phyloP scores from a whole-genome alignment of 2,888 invertebrate species.

The Kuschelorhynchus macadamiae region DNA sequence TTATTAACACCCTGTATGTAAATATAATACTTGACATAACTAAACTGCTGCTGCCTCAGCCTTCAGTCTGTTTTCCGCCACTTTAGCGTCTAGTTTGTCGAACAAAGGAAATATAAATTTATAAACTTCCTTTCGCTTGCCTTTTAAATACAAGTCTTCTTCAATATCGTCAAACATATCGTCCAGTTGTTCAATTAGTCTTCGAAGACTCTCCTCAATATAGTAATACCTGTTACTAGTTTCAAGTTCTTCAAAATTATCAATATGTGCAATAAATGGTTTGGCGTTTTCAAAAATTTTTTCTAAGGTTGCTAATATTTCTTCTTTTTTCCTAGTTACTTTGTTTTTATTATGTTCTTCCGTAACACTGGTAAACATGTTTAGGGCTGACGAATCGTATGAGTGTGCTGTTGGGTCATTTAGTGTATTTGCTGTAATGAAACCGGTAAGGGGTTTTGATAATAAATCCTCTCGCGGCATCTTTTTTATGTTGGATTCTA shows the following conservation, averaged over 20 bases:
- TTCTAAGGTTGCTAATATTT: not conserved
- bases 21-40: too few species aligned
- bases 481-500: too few species aligned
- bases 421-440: too few species aligned
- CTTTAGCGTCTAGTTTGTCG: conserved; percentile 28
- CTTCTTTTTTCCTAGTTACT: conserved; percentile 1
- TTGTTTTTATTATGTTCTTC: too few species aligned
- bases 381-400: too few species aligned
- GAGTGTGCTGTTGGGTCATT: too few species aligned
- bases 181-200: conserved; percentile 26
- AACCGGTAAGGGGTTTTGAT: too few species aligned
- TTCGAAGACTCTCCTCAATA: conserved; percentile 39
- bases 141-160: conserved; percentile 6
- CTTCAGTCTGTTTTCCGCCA: conserved; percentile 12
- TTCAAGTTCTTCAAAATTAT: conserved; percentile 18
- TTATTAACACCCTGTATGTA: too few species aligned
- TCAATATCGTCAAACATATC: conserved; percentile 18
- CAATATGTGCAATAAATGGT: conserved; percentile 14
- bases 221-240: conserved; percentile 30
- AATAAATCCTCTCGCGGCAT: too few species aligned
- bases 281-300: conserved; percentile 11
- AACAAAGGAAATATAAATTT: conserved; percentile 31
- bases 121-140: conserved; percentile 9
- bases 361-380: too few species aligned
- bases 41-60: too few species aligned